These are phyloP conservation scores for Cirrhinus mrigala DNA, from an alignment of 2,797 vertebrate species.

Conservation along the genomic window DNA sequence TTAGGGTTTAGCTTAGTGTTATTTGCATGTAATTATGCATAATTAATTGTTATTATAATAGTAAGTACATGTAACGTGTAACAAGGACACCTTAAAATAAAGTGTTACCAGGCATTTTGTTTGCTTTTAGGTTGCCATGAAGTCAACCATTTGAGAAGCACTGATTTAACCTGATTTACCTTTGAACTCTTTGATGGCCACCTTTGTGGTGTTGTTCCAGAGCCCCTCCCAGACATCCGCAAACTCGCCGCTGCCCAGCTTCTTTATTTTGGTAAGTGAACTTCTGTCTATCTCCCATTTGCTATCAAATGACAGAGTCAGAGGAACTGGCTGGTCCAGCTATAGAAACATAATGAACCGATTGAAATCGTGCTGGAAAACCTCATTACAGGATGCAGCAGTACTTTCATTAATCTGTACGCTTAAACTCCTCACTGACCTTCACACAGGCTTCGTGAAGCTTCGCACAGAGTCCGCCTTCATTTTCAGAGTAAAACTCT, in stretches of 20 bases:
- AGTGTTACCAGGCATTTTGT: neutral
- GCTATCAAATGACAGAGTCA: constrained; percentile 56
- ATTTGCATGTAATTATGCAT: no score
- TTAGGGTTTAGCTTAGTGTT: no score
- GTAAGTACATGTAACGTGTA: no score
- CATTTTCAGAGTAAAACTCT: constrained; percentile 51
- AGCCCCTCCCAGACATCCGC: constrained; percentile 68
- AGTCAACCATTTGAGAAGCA: no score
- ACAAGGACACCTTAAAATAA: no score
- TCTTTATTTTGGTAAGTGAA: constrained; percentile 58
- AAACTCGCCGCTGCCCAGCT: constrained; percentile 68
- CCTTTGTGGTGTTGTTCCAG: constrained; percentile 66
- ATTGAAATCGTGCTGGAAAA: neutral
- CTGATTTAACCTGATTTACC: constrained; percentile 48
- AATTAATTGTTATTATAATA: no score
- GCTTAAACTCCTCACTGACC: constrained; percentile 51
- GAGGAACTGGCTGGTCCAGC: constrained; percentile 61
- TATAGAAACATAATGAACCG: constrained; percentile 33
- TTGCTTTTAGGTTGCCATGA: neutral
- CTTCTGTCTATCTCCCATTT: constrained; percentile 66
- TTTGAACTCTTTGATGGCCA: constrained; percentile 71
- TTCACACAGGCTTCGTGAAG: constrained; percentile 64
- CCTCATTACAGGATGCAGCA: neutral
- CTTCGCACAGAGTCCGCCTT: constrained; percentile 58
- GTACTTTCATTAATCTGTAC: neutral